phyloP scores from a whole-genome alignment of 2,888 invertebrate genomes.

The Junonia oenone region DNA sequence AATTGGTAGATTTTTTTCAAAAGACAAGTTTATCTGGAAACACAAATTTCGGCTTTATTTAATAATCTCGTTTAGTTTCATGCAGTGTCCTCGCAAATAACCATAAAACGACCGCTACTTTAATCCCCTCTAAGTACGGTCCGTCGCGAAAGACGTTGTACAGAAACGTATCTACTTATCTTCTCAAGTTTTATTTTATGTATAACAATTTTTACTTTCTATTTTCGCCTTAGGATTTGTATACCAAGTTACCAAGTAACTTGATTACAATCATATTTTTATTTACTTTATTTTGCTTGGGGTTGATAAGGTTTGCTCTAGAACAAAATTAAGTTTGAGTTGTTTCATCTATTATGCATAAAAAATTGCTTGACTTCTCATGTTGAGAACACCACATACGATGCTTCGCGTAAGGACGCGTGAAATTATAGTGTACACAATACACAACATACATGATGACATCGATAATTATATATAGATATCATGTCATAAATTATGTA shows the following conservation, averaged over 20 bases:
- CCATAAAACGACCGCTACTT: slow-evolving; percentile 21
- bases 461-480: not conserved
- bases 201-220: not conserved
- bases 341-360: too few species aligned
- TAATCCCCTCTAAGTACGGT: slow-evolving; percentile 18
- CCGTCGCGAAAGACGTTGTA: slow-evolving; percentile 12
- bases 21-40: not conserved
- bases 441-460: too few species aligned
- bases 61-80: slow-evolving; percentile 21
- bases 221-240: not conserved
- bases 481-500: not conserved
- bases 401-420: too few species aligned
- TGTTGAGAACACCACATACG: too few species aligned
- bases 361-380: too few species aligned
- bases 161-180: slow-evolving; percentile 10
- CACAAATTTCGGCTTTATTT: slow-evolving; percentile 8
- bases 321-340: too few species aligned
- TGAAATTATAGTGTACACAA: too few species aligned
- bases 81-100: slow-evolving; percentile 20
- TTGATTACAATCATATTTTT: not conserved
- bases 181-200: slow-evolving; percentile 10
- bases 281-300: too few species aligned
- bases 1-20: not conserved
- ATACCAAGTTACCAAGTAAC: not conserved
- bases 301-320: too few species aligned